These are phyloP conservation scores for Pammene aurita DNA, from an alignment of 2,888 invertebrate genomes.

Conservation along the genomic window DNA sequence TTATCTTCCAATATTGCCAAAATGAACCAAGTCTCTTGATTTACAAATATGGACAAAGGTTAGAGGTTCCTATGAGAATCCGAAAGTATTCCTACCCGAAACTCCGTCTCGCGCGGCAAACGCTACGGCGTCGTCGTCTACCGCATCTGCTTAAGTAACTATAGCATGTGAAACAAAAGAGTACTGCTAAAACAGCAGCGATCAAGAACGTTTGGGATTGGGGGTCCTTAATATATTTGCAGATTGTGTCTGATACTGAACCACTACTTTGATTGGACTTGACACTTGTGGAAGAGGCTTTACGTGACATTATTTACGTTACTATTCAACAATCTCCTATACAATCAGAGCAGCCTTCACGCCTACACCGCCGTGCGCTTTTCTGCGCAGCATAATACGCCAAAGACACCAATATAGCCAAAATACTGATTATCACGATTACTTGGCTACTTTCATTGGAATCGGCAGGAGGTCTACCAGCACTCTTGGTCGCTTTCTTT, in stretches of 20 bases:
- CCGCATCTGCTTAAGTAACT: background rate
- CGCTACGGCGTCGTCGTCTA: background rate
- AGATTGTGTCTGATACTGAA: background rate
- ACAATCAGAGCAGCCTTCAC: background rate
- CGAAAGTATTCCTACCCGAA: background rate
- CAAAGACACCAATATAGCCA: background rate
- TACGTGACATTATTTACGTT: slow-evolving; percentile 1
- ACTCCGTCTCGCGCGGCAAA: background rate
- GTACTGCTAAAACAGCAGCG: background rate
- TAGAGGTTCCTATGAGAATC: background rate
- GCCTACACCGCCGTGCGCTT: background rate
- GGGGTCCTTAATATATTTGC: background rate
- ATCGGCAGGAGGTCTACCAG: background rate
- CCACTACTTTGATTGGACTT: background rate
- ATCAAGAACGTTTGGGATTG: slow-evolving; percentile 1
- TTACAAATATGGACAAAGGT: background rate
- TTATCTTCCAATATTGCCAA: no score
- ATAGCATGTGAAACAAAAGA: background rate
- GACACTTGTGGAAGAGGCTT: background rate
- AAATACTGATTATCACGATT: background rate
- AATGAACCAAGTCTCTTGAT: background rate
- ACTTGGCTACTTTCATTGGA: background rate
- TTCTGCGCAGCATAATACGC: background rate
- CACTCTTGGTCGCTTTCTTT: background rate
- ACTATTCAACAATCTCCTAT: background rate